Conservation (phyloP, 1,140 invertebrate species). For the Zelostemma sp. region DNA sequence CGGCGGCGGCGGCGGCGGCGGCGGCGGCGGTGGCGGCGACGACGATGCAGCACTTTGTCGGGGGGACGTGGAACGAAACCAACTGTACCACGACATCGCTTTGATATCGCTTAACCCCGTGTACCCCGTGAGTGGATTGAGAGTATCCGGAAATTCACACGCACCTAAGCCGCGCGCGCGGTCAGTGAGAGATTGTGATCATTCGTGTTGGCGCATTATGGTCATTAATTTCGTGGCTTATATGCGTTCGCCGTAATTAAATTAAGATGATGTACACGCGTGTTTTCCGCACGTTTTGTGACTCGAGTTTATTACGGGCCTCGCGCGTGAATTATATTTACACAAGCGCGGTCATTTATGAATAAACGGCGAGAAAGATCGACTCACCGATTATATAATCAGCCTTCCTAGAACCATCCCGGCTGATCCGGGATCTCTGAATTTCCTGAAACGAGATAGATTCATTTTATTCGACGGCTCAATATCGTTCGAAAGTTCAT, state of each 20-base stretch:
- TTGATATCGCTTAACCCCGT: constrained; percentile 19
- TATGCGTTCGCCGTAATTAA: no score
- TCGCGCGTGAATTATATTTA: no score
- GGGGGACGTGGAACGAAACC: constrained; percentile 27
- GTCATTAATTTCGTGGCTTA: no score
- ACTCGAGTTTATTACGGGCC: no score
- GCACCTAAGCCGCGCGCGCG: constrained; percentile 17
- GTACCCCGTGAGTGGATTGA: neutral
- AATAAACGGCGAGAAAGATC: no score
- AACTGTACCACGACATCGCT: constrained; percentile 40
- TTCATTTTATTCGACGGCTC: neutral
- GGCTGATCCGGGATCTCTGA: neutral
- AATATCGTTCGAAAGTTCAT: constrained; percentile 24
- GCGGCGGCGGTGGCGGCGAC: no score
- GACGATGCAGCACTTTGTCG: constrained; percentile 38
- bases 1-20: no score
- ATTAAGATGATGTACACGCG: no score
- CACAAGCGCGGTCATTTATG: no score
- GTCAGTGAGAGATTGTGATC: constrained; percentile 19
- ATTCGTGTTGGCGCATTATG: neutral
- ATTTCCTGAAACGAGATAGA: neutral
- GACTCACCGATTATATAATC: neutral
- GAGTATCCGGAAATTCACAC: constrained; percentile 34
- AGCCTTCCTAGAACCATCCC: neutral
- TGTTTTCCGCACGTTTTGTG: no score